Conservation (phyloP, 2,888 invertebrate genomes). For the Hemaris fuciformis region DNA sequence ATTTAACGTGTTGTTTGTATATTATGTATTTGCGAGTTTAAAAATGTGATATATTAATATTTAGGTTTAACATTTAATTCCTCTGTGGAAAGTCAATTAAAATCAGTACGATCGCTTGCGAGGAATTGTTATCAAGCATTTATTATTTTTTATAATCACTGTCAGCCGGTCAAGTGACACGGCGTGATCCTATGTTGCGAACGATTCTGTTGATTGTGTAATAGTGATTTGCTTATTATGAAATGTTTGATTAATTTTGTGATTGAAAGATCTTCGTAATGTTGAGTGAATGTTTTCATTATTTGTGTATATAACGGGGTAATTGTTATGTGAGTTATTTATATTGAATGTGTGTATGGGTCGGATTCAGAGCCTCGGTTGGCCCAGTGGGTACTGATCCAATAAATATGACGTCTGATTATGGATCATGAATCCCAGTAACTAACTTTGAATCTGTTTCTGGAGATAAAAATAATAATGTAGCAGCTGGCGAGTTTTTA, state of each 20-base stretch:
- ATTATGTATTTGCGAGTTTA: slow-evolving; percentile 7
- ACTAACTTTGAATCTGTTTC: not conserved
- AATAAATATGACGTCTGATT: not conserved
- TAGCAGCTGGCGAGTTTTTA: not conserved
- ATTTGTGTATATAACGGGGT: not conserved
- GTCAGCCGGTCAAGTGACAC: not conserved
- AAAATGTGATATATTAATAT: slow-evolving; percentile 7
- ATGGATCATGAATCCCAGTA: not conserved
- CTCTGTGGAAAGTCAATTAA: slow-evolving; percentile 2
- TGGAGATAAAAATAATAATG: not conserved
- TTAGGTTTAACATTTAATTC: slow-evolving; percentile 1
- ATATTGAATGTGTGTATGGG: not conserved
- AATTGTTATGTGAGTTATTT: not conserved
- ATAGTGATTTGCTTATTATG: not conserved
- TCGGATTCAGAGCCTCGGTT: not conserved
- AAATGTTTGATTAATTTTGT: not conserved
- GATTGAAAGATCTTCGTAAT: slow-evolving; percentile 8
- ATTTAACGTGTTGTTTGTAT: slow-evolving; percentile 5
- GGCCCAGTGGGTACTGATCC: not conserved
- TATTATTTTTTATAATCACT: slow-evolving; percentile 7
- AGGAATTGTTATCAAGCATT: slow-evolving; percentile 5
- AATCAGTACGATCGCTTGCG: not conserved
- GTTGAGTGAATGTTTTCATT: not conserved
- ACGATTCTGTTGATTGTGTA: slow-evolving; percentile 1
- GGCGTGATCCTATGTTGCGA: slow-evolving; percentile 1